Conservation (phyloP, 2,888 invertebrate species). For the Drymonia ruficornis region DNA sequence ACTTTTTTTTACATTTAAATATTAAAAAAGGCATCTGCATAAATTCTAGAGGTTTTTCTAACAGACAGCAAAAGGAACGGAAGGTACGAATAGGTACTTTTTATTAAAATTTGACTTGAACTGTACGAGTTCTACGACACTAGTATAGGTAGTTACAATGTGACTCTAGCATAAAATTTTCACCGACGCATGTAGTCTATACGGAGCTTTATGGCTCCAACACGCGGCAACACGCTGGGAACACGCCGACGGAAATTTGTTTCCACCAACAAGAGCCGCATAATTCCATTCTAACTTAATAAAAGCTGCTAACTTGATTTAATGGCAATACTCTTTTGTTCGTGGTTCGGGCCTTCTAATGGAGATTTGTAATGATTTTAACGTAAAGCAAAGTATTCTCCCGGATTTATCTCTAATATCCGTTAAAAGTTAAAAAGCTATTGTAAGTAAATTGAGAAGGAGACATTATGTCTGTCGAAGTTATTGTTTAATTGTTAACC, state of each 20-base stretch:
- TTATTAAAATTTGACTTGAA: too few species aligned
- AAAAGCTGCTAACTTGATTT: slow-evolving; percentile 67
- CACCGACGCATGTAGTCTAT: background rate
- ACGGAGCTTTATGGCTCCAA: slow-evolving; percentile 4
- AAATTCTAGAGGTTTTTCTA: too few species aligned
- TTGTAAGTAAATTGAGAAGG: too few species aligned
- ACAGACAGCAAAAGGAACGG: too few species aligned
- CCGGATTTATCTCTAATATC: background rate
- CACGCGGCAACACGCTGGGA: slow-evolving; percentile 33
- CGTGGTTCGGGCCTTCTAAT: slow-evolving; percentile 68
- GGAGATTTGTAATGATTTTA: slow-evolving; percentile 79
- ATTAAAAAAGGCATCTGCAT: too few species aligned
- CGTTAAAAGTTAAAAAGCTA: background rate
- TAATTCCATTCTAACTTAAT: slow-evolving; percentile 78
- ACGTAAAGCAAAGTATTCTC: slow-evolving; percentile 42
- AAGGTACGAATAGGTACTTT: too few species aligned
- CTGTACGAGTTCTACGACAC: too few species aligned
- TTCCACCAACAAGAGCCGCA: slow-evolving; percentile 64
- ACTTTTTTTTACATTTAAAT: background rate
- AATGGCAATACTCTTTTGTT: slow-evolving; percentile 63
- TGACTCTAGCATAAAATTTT: background rate
- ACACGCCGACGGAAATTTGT: slow-evolving; percentile 45
- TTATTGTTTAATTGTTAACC: too few species aligned
- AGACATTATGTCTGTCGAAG: too few species aligned
- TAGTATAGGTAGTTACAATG: background rate